Conservation (phyloP, 1,140 invertebrate genomes). For the Drosophila lowei region DNA sequence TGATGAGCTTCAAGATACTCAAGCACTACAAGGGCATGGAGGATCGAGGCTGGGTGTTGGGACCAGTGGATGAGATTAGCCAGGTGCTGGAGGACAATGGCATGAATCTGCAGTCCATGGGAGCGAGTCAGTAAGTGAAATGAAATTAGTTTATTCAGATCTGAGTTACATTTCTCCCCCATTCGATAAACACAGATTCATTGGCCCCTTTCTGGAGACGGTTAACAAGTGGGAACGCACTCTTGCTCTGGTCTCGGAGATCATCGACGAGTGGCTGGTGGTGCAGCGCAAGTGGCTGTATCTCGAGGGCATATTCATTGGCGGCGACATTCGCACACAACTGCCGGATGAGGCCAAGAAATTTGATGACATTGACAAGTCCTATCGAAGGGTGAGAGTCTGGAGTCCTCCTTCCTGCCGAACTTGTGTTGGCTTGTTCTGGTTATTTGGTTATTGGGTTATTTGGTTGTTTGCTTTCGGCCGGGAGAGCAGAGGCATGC, state of each 20-base stretch:
- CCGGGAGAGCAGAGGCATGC: conserved; percentile 18
- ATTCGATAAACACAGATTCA: conserved; percentile 86
- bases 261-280: conserved; percentile 92
- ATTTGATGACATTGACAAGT: conserved; percentile 94
- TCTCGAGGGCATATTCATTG: conserved; percentile 95
- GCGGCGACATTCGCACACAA: conserved; percentile 92
- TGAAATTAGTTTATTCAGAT: background rate
- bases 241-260: conserved; percentile 91
- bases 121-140: conserved; percentile 88
- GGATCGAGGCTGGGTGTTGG: conserved; percentile 88
- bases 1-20: conserved; percentile 88
- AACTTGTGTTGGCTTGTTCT: conserved; percentile 48
- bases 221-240: conserved; percentile 94
- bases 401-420: background rate
- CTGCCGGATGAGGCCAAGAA: conserved; percentile 93
- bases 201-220: conserved; percentile 91
- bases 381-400: conserved; percentile 87
- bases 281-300: conserved; percentile 95
- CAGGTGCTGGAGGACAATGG: conserved; percentile 93
- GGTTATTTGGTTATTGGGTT: conserved; percentile 39
- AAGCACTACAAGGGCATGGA: conserved; percentile 86
- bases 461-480: conserved; percentile 18
- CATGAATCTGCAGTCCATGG: conserved; percentile 95
- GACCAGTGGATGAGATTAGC: conserved; percentile 91
- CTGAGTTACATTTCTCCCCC: background rate